Conservation (phyloP, 2,888 invertebrate species). For the Cynaeus angustus region DNA sequence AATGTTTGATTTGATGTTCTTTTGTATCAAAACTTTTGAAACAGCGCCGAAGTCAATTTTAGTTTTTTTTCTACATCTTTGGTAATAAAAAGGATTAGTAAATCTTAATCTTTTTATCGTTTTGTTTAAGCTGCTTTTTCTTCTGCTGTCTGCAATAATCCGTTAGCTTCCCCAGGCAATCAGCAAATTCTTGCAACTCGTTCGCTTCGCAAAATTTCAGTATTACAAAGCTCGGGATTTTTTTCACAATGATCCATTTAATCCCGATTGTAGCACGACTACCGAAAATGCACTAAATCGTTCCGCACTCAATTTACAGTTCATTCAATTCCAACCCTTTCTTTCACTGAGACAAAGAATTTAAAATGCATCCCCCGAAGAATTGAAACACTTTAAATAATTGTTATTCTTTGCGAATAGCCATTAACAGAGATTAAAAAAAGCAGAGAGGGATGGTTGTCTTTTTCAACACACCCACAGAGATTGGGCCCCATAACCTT, state of each 20-base stretch:
- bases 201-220: constrained; percentile 30
- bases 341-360: constrained; percentile 64
- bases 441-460: constrained; percentile 5
- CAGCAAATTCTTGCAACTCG: constrained; percentile 28
- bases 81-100: no score
- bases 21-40: no score
- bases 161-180: constrained; percentile 1
- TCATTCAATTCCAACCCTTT: constrained; percentile 67
- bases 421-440: constrained; percentile 38
- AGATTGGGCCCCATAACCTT: constrained; percentile 22
- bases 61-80: no score
- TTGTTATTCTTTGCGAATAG: constrained; percentile 58
- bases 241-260: constrained; percentile 51
- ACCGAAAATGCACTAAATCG: constrained; percentile 52
- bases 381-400: constrained; percentile 68
- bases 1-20: no score
- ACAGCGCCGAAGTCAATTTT: no score
- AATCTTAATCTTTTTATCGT: no score
- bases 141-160: no score
- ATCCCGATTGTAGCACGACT: constrained; percentile 54
- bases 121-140: no score
- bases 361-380: constrained; percentile 63
- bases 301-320: constrained; percentile 62
- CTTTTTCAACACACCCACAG: constrained; percentile 18
- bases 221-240: constrained; percentile 26